Evolutionary conservation across 1,140 invertebrate species (phyloP), one percentile per base, ranked within the genome.

Genomic region (Ptiloglossa arizonensis): DNA sequence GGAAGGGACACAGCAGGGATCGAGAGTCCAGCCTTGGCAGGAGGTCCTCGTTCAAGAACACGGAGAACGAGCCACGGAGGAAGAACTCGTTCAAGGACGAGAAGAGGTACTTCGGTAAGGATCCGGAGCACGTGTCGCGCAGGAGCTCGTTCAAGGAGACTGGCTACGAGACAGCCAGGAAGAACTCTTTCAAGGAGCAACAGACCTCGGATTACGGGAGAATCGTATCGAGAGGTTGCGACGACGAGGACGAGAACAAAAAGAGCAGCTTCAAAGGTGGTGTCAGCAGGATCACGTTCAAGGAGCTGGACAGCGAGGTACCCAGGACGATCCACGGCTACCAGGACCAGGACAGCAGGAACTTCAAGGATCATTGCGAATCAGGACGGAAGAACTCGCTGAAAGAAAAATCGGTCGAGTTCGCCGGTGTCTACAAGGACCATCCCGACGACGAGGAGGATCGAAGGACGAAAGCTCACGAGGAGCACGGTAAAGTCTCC

Each of bases 381-480:
- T 24, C 54, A 1, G 76, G 60, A 0, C 70, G 57, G 11, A 85
- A 69, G 48, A 82, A 83, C 0, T 64, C 70, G 2, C 76, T 75
- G 17, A 83, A 81, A 24, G 84, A 86, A 48, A 86, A 82, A 6
- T 80, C 41, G 13, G 54, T 68, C 1, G 82, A 84, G 44, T 76
- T 80, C 17, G 82, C 22, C 3, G 67, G 56, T 5, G 46, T 76
- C 5, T 79, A 62, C 56, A 77, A 80, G 15, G 66, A 79, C 44
- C 59, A 52, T 13, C 38, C 75, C 24, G 67, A 50, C 13, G 67
- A 83, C 15, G 50, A 24, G 13, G 66, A 78, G n/a, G 63, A 78
- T 32, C 78, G 32, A 54, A 74, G 48, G 8, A 24, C 13, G 4
- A n/a, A n/a, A n/a, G 54, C 24, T 9, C 44, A 77, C 44, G 69